Conservation (phyloP, 2,113 vertebrate species). For the Euleptes europaea region DNA sequence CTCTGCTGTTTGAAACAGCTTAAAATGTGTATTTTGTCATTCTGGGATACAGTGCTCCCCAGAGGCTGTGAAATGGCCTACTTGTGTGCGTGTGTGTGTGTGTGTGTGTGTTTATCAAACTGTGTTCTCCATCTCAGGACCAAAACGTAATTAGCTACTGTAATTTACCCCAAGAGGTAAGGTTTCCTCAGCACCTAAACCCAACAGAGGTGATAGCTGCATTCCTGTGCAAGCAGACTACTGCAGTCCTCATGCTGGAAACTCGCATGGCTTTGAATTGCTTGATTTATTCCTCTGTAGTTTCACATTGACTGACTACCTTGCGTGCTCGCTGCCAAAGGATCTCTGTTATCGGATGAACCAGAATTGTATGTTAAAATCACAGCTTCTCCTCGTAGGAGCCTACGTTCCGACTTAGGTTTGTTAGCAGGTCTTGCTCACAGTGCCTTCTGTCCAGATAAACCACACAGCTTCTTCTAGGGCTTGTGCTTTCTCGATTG, state of each 20-base stretch:
- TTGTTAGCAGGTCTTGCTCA: no score
- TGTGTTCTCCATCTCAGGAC: background rate
- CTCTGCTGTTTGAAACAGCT: background rate
- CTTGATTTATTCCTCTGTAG: background rate
- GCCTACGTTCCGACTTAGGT: no score
- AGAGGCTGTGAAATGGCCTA: background rate
- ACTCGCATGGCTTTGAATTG: background rate
- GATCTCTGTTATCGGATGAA: background rate
- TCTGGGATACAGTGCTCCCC: background rate
- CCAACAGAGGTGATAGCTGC: background rate
- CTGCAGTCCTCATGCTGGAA: background rate
- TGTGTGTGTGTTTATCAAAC: constrained; percentile 15
- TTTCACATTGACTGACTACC: background rate
- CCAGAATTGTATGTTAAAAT: background rate
- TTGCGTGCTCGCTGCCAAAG: background rate
- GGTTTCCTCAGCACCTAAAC: constrained; percentile 2
- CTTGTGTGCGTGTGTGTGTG: background rate
- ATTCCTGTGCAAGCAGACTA: background rate
- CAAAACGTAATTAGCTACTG: constrained; percentile 6
- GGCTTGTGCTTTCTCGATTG: no score
- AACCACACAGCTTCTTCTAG: no score
- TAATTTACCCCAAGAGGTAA: constrained; percentile 19
- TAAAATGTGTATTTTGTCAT: background rate
- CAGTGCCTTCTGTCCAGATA: no score
- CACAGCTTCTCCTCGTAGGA: background rate